Percentiles rank a stretch among this genome's conserved stretches.
Evolutionary conservation across 2,888 invertebrate species (phyloP).

Genomic region (Helleia helle): DNA sequence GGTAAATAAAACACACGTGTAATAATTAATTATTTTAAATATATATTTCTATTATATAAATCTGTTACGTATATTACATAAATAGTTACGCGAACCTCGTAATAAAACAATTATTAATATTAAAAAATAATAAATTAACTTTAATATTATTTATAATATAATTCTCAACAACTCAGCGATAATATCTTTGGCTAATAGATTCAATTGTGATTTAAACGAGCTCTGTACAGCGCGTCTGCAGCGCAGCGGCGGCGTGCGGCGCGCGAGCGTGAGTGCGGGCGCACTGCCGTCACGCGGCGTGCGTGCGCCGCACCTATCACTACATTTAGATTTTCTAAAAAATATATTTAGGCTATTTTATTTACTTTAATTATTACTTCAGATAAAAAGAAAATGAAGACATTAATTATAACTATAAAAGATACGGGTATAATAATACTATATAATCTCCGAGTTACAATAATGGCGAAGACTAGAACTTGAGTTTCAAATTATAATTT

Average conservation of each 20-base stretch:
- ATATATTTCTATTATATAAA: slow-evolving; percentile 61
- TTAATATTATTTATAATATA: slow-evolving; percentile 38
- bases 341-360: not conserved
- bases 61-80: slow-evolving; percentile 57
- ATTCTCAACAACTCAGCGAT: slow-evolving; percentile 38
- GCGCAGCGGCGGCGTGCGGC: too few relatives aligned
- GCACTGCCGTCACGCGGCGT: too few relatives aligned
- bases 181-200: slow-evolving; percentile 57
- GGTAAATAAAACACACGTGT: slow-evolving; percentile 30
- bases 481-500: not conserved
- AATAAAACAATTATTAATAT: slow-evolving; percentile 35
- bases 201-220: slow-evolving; percentile 30
- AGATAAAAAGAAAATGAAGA: too few relatives aligned
- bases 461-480: not conserved
- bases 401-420: not conserved
- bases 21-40: slow-evolving; percentile 60
- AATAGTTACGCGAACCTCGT: slow-evolving; percentile 31
- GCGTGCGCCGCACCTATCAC: not conserved
- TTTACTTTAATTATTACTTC: too few relatives aligned
- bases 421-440: slow-evolving; percentile 1
- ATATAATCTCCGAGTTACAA: not conserved
- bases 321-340: too few relatives aligned
- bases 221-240: slow-evolving; percentile 11
- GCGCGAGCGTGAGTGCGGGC: too few relatives aligned
- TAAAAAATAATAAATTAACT: slow-evolving; percentile 33